These are phyloP conservation scores for Lanius ludovicianus DNA, from an alignment of 2,113 vertebrate genomes.

Conservation along the genomic window DNA sequence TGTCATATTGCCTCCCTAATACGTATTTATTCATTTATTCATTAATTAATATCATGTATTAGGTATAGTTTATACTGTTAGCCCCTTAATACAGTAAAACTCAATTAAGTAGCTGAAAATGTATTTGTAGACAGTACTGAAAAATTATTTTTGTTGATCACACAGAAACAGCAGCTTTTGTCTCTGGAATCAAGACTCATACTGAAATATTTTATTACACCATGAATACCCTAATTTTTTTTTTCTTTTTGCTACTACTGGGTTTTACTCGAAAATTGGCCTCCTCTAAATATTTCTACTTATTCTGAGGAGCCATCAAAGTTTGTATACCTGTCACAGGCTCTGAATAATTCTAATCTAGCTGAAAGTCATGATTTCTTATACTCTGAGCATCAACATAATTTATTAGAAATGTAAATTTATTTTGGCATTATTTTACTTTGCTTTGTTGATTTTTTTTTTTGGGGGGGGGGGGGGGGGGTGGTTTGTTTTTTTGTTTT, in stretches of 20 bases:
- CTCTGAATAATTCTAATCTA: neutral
- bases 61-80: neutral
- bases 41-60: neutral
- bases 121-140: neutral
- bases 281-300: neutral
- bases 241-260: neutral
- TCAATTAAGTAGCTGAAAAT: neutral
- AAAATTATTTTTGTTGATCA: neutral
- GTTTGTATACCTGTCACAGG: neutral
- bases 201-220: neutral
- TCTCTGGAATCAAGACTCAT: neutral
- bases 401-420: neutral
- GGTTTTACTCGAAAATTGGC: neutral
- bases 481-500: neutral
- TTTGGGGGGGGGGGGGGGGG: accelerated
- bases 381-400: neutral
- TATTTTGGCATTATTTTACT: neutral
- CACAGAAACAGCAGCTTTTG: neutral
- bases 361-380: neutral
- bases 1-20: neutral
- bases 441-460: neutral
- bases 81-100: neutral
- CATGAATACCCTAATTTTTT: neutral
- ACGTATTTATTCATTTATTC: neutral
- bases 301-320: neutral